Evolutionary conservation across 2,888 invertebrate species (phyloP), one percentile per base, ranked within the genome.

Genomic region (Hermaeophaga mercurialis): DNA sequence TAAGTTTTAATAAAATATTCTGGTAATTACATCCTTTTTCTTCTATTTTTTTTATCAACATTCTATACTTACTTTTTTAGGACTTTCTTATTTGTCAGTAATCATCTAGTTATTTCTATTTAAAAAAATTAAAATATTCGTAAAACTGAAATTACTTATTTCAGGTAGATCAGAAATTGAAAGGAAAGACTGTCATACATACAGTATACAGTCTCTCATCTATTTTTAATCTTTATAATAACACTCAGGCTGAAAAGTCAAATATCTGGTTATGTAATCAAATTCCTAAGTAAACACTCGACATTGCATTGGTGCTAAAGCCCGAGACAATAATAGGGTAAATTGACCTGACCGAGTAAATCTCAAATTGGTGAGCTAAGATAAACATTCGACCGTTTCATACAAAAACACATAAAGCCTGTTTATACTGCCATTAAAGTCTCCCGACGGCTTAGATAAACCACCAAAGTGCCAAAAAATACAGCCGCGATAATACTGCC

Each of bases 391-490:
- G 61, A 59, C 53, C 64, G 61, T 62, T 63, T 61, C 60, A 62
- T 62, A 61, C 60, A 63, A 66, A 66, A 68, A 65, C 63, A 59
- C 65, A 67, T 70, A 68, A 69, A 70, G 58, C 60, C 58, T 54
- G 63, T 67, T 67, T 66, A 68, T 64, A 62, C 58, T 56, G 58
- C 65, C 66, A 66, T 69, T 70, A 69, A 68, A 68, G 65, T 67
- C 61, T 56, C 55, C 59, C 60, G 55, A 57, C 61, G 60, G 61
- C 61, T 58, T 65, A 66, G 65, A 68, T 66, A 70, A 69, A 69
- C 67, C 65, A 62, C 58, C 43, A 53, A 57, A 63, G 62, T 58
- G 62, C 64, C 66, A 64, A 70, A 69, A 68, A 69, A 69, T 67
- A 69, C 65, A 66, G 49, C 49, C 39, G 49, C 56, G 56, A 56